Conservation (phyloP, 2,888 invertebrate genomes). For the Drosophila peninsularis region DNA sequence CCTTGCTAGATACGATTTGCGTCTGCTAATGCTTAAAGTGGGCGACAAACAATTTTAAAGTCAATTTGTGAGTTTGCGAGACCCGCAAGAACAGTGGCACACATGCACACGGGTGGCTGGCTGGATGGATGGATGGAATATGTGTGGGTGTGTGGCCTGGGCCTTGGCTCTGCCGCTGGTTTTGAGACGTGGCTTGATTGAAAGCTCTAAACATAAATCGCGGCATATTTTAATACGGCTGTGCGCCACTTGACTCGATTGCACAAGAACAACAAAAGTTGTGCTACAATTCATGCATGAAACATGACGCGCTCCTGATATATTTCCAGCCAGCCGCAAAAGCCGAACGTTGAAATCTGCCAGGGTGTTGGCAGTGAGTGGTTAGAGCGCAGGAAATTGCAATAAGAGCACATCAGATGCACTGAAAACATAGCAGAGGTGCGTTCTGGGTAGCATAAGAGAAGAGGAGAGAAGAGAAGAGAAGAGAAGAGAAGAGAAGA, state of each 20-base stretch:
- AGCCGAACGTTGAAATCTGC: constrained; percentile 18
- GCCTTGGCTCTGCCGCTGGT: constrained; percentile 15
- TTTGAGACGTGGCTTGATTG: constrained; percentile 52
- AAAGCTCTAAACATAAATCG: constrained; percentile 54
- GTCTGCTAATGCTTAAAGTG: neutral
- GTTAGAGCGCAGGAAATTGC: constrained; percentile 1
- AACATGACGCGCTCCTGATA: constrained; percentile 62
- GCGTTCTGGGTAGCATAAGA: neutral
- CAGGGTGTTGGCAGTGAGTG: constrained; percentile 1
- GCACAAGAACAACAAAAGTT: constrained; percentile 72
- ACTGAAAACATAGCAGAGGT: neutral
- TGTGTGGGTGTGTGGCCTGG: constrained; percentile 3
- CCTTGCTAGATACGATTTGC: neutral
- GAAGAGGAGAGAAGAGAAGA: neutral
- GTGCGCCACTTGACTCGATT: constrained; percentile 73
- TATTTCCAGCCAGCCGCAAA: constrained; percentile 27
- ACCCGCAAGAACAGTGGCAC: constrained; percentile 12
- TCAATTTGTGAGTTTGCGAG: constrained; percentile 39
- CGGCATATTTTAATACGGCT: constrained; percentile 63
- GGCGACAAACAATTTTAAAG: constrained; percentile 30
- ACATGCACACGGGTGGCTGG: no score
- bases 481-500: neutral
- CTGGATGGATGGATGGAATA: neutral
- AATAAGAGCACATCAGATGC: neutral
- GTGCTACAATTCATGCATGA: constrained; percentile 77